Evolutionary conservation across 2,797 vertebrate species (phyloP), one percentile per base, ranked within the genome.

Genomic region (Gymnothorax reevesii): DNA sequence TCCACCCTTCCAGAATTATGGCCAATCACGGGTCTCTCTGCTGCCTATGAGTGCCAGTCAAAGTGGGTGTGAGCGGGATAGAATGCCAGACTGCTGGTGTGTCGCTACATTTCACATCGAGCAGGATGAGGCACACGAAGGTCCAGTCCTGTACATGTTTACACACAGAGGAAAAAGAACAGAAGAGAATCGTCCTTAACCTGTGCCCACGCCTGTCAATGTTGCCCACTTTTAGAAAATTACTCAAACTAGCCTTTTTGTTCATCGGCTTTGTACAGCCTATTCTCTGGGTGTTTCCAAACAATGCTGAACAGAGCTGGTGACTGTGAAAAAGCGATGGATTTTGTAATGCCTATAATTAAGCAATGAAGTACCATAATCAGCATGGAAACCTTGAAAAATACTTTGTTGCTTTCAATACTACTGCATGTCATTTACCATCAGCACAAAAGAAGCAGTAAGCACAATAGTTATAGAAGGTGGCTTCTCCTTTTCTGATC

Each of bases 291-390:
- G 64, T 25, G 22, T 69, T 73, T 73, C 25, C 25, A 73, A 73
- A 73, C 12, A 73, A 13, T 73, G 69, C 9, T 73, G 85, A 27
- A 22, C 52, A 86, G 33, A 42, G 33, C 33, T 42, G 33, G 33
- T 42, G 33, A 83, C 27, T 33, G 33, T 54, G 59, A 82, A 55
- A 52, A 66, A 22, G 25, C 13, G 25, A 27, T 20, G 27, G 57
- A 42, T 83, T 83, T 80, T 83, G 52, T 83, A n/a, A 55, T 55
- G 10, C 17, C 20, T 80, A 80, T 33, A 80, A 55, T 55, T 55
- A 77, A 80, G 52, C 5, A 42, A 75, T 54, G 7, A 55, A 80
- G 52, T 55, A n/a, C 77, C 17, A 80, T 55, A 80, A 80, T 33
- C n/a, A 55, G 20, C 77, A 10, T 80, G 5, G 52, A 80, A 55